Conservation (phyloP, 1,140 invertebrate species). For the Calycopis cecrops region DNA sequence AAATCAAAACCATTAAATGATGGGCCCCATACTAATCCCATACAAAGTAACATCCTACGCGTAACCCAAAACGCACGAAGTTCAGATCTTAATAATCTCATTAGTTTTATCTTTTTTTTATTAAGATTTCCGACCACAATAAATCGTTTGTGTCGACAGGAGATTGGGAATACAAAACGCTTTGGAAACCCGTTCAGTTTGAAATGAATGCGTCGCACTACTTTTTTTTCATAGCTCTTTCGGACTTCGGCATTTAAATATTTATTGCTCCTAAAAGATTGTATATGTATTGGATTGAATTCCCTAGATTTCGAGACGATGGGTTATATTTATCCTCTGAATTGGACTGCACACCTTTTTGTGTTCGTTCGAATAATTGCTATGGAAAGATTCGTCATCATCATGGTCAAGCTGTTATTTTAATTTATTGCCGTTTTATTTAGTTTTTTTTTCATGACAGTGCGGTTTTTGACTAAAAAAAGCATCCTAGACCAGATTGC, state of each 20-base stretch:
- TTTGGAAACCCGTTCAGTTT: conserved; percentile 25
- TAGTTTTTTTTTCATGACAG: no score
- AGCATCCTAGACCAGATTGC: no score
- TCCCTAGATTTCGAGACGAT: conserved; percentile 16
- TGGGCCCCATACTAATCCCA: neutral
- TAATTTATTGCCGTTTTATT: no score
- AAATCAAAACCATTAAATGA: neutral
- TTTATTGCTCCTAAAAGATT: conserved; percentile 27
- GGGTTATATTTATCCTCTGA: conserved; percentile 14
- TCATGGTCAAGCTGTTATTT: no score
- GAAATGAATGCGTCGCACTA: conserved; percentile 17
- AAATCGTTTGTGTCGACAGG: conserved; percentile 25
- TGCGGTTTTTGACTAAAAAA: no score
- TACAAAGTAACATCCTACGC: conserved; percentile 20
- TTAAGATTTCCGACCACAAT: conserved; percentile 25
- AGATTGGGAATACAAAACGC: conserved; percentile 19
- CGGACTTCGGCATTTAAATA: conserved; percentile 21
- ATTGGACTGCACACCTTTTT: conserved; percentile 6
- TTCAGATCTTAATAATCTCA: conserved; percentile 22
- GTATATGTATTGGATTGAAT: conserved; percentile 18
- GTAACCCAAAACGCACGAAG: conserved; percentile 13
- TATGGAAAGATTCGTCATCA: no score
- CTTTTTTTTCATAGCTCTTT: conserved; percentile 20
- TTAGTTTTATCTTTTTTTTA: conserved; percentile 21
- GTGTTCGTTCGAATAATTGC: neutral